These are phyloP conservation scores for Buceros bicornis DNA, from an alignment of 2,797 vertebrate species.

Conservation along the genomic window DNA sequence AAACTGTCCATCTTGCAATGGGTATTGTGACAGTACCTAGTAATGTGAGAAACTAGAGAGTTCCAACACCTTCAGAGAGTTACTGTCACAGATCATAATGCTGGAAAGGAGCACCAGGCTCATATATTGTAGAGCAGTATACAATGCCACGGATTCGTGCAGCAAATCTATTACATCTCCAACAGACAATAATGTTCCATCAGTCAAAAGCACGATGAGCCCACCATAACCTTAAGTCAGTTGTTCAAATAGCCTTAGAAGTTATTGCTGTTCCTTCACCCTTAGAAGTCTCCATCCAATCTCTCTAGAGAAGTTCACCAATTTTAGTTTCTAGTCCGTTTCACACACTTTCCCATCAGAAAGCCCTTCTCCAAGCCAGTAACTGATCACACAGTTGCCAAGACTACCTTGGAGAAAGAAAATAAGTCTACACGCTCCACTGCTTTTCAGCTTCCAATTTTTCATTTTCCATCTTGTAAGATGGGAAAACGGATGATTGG, in stretches of 20 bases:
- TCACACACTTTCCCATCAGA: neutral
- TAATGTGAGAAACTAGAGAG: neutral
- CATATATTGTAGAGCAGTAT: no score
- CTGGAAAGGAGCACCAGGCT: neutral
- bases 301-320: neutral
- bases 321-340: neutral
- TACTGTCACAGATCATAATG: neutral
- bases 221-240: no score
- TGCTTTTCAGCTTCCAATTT: neutral
- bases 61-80: neutral
- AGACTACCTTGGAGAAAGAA: neutral
- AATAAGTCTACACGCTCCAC: fast-evolving
- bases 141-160: neutral
- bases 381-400: neutral
- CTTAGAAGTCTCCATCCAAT: neutral
- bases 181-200: neutral
- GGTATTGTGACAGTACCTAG: neutral
- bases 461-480: neutral
- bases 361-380: neutral
- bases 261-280: neutral
- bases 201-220: neutral
- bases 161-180: neutral
- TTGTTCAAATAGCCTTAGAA: neutral
- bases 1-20: neutral
- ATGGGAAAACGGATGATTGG: neutral